Evolutionary conservation across 1,140 invertebrate genomes (phyloP).

Genomic region (Bombus impatiens): DNA sequence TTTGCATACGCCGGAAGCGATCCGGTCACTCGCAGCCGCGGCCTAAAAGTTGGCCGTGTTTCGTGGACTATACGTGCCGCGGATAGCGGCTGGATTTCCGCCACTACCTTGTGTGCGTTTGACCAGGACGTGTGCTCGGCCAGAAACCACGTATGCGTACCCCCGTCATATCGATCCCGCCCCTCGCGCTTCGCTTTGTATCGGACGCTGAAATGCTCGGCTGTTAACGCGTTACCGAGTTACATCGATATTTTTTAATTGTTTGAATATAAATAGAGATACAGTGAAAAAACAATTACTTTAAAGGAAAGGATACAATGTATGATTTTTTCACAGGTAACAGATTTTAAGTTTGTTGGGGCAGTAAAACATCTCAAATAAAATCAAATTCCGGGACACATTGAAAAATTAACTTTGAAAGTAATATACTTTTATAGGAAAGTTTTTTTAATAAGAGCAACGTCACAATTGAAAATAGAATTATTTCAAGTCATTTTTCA

Average conservation of each 20-base stretch:
- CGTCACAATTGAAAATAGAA: too few relatives aligned
- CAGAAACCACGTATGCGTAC: slow-evolving; percentile 65
- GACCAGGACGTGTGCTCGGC: slow-evolving; percentile 71
- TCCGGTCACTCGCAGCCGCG: background rate
- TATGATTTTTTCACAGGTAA: background rate
- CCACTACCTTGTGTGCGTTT: slow-evolving; percentile 77
- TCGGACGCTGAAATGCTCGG: background rate
- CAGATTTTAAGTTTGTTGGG: too few relatives aligned
- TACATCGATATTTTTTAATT: background rate
- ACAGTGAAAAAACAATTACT: background rate
- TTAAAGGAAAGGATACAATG: background rate
- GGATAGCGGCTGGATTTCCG: slow-evolving; percentile 78
- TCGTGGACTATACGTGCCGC: slow-evolving; percentile 26
- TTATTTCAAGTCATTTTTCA: too few relatives aligned
- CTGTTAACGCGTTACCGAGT: slow-evolving; percentile 3
- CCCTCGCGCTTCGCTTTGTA: slow-evolving; percentile 22
- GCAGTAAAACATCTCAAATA: too few relatives aligned
- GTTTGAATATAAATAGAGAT: background rate
- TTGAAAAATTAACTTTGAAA: too few relatives aligned
- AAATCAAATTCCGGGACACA: too few relatives aligned
- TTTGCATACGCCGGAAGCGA: slow-evolving; percentile 34
- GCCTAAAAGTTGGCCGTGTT: slow-evolving; percentile 16
- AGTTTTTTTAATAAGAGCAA: too few relatives aligned
- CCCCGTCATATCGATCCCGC: slow-evolving; percentile 69
- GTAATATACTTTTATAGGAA: too few relatives aligned